Base-by-base conservation (phyloP, 2,113 vertebrate species). In the Panurus biarmicus region DNA sequence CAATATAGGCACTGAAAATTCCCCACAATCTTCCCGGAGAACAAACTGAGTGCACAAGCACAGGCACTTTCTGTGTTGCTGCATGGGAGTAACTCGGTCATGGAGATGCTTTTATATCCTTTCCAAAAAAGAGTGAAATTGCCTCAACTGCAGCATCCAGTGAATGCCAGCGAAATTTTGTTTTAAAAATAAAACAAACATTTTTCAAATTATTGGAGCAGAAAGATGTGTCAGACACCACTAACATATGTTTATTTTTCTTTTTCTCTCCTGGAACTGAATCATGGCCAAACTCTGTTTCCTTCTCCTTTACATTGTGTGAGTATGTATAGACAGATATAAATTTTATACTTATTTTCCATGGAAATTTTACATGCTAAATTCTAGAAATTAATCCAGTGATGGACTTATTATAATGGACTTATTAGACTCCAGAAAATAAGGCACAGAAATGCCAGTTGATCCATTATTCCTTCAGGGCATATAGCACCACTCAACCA, bases 211-310 rank as follows among this genome's bases (percentile, higher is more conserved):
- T 96, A 96, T 96, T 96, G 96, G 96, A 97, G 97, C 97, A 95
- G 96, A 97, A 97, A 97, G 96, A 98, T 89, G 97, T 97, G 97
- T 97, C 97, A 98, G 97, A 97, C 97, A 98, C 96, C 58, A 87
- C 95, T 93, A 98, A 95, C 97, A 97, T 98, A 98, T 98, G 97
- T 95, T 98, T 97, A 97, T 97, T 98, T 98, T 96, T 97, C 93
- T 82, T 88, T 80, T 94, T 90, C 75, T 89, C 81, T 96, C 73
- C 75, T 94, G 38, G 94, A 97, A 96, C 97, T 98, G 96, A 97
- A 98, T 91, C 92, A 86, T 94, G 96, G 96, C 96, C 96, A 98
- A 94, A 86, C n/a, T 73, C 87, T 35, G 18, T 20, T 96, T 64
- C 51, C 10, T 82, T 57, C 58, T 90, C 90, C 94, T 95, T 96